A percentile compares a stretch with the other conserved stretches of the same genome.
Evolutionary conservation across 2,113 vertebrate species (phyloP).

Genomic region (Cyprinus carpio): DNA sequence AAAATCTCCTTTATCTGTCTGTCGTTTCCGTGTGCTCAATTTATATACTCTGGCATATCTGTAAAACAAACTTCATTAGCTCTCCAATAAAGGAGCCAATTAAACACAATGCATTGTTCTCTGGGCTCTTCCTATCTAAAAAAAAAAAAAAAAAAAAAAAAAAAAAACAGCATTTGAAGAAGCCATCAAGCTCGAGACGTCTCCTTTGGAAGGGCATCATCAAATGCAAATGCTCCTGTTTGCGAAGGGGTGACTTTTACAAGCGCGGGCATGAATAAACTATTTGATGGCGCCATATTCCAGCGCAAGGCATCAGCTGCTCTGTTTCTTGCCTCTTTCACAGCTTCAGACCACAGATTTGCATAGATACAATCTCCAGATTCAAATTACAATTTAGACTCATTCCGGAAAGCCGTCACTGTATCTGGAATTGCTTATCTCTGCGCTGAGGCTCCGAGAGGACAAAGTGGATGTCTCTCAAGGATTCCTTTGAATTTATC

Average conservation of each 20-base stretch:
- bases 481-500: slow-evolving; percentile 56
- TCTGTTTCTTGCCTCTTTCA: slow-evolving; percentile 35
- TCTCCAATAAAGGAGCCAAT: slow-evolving; percentile 59
- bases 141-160: not conserved
- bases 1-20: slow-evolving; percentile 48
- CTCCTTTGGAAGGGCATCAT: slow-evolving; percentile 43
- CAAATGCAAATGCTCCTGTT: slow-evolving; percentile 47
- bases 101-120: slow-evolving; percentile 52
- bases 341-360: slow-evolving; percentile 40
- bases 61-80: slow-evolving; percentile 68
- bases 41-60: slow-evolving; percentile 57
- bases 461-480: slow-evolving; percentile 56
- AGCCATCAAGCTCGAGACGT: slow-evolving; percentile 36
- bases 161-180: slow-evolving; percentile 28
- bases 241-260: slow-evolving; percentile 52
- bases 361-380: slow-evolving; percentile 56
- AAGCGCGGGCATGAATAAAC: slow-evolving; percentile 58
- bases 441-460: slow-evolving; percentile 40
- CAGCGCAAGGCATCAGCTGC: slow-evolving; percentile 36
- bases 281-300: slow-evolving; percentile 58
- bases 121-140: slow-evolving; percentile 11
- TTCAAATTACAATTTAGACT: slow-evolving; percentile 53
- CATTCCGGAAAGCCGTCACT: slow-evolving; percentile 45
- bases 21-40: slow-evolving; percentile 54
- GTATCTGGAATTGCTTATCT: slow-evolving; percentile 54